Evolutionary conservation across 2,797 vertebrate species (phyloP), one percentile per base, ranked within the genome.

Genomic region (Eutrigla gurnardus): DNA sequence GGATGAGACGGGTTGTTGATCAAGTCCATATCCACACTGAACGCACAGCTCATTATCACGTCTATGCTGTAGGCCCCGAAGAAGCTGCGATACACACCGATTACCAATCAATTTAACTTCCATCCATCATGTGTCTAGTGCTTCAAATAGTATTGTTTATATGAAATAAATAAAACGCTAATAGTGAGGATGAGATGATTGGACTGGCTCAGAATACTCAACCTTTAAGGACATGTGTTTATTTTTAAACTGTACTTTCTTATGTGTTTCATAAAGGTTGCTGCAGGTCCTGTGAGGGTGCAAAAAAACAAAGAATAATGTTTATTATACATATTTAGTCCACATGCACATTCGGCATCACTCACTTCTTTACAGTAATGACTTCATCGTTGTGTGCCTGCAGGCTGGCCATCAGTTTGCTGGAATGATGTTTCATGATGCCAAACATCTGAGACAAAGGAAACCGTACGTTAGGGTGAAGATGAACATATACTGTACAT

Each of bases 1-100:
- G 92, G 91, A 53, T 87, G 73, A 0, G 91, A 83, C 32, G 92
- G 91, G 54, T 95, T 93, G 82, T 82, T 93, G 84, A 95, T 78
- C 10, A 90, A 85, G 66, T 95, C 90, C 0, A 92, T 50, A 55
- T 95, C 90, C 77, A 94, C 84, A 7, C 93, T 87, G 0, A 96
- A 91, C 0, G 77, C 78, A n/a, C 88, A 92, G 73, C 94, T 93
- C 10, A 72, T 84, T 59, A 95, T 67, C 0, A 93, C 92, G 0
- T 95, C 95, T 76, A 96, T 77, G 70, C 76, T 89, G 82, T 93
- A 96, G 0, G 82, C 9, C 25, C 94, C 95, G n/a, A 96, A 93
- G 75, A 93, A n/a, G 0, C 95, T 96, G 79, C 3, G 47, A 78
- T 1, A 75, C 49, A 85, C 57, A 84, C 5, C 25, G 25, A 69